Conservation (phyloP, 2,888 invertebrate species). For the Alitta virens region DNA sequence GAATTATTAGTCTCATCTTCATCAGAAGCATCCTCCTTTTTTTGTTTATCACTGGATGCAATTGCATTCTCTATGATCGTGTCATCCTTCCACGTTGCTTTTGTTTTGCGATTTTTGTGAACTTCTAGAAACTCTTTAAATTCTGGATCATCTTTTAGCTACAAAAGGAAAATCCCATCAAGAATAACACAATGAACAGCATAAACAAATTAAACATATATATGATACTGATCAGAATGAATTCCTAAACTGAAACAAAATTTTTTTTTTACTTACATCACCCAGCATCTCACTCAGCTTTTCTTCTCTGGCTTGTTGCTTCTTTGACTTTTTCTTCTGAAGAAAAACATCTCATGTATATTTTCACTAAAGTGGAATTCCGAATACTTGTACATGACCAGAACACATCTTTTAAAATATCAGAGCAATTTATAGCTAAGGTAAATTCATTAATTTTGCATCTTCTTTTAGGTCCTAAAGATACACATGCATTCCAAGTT, state of each 20-base stretch:
- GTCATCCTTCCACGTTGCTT: slow-evolving; percentile 64
- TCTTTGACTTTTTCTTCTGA: slow-evolving; percentile 30
- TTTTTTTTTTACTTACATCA: slow-evolving; percentile 61
- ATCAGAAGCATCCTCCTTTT: background rate
- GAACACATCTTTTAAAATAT: no score
- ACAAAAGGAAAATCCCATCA: slow-evolving; percentile 13
- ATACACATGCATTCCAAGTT: no score
- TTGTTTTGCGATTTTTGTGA: slow-evolving; percentile 64
- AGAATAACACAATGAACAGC: background rate
- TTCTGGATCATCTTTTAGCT: slow-evolving; percentile 71
- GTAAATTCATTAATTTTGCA: no score
- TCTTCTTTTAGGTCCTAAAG: no score
- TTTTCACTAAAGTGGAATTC: no score
- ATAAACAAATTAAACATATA: background rate
- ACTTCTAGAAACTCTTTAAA: slow-evolving; percentile 86
- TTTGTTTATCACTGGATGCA: no score
- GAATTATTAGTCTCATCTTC: no score
- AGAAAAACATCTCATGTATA: no score
- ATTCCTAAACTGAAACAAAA: background rate
- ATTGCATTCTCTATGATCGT: slow-evolving; percentile 14
- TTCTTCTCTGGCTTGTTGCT: slow-evolving; percentile 55
- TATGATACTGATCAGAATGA: background rate
- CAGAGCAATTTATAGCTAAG: no score
- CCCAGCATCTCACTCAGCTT: slow-evolving; percentile 56
- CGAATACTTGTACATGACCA: no score